phyloP scores from a whole-genome alignment of 2,888 invertebrate species.

The Blera fallax region DNA sequence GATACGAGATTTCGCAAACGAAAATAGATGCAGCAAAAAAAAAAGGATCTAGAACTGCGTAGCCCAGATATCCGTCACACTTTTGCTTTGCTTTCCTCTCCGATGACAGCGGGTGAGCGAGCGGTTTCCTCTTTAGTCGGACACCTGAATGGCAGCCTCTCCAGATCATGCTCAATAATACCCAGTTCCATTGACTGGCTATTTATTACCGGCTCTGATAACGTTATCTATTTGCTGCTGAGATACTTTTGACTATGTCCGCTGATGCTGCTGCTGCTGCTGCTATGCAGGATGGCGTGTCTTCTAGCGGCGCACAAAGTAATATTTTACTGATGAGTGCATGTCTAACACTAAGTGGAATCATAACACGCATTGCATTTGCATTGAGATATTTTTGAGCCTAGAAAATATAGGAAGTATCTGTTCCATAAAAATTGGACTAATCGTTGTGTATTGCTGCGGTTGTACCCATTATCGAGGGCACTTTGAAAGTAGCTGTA shows the following conservation, averaged over 20 bases:
- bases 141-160: conserved; percentile 42
- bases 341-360: conserved; percentile 61
- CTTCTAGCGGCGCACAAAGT: conserved; percentile 29
- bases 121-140: conserved; percentile 22
- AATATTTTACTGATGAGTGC: conserved; percentile 58
- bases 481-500: background rate
- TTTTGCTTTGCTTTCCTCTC: conserved; percentile 11
- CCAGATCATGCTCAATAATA: conserved; percentile 26
- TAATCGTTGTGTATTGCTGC: background rate
- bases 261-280: background rate
- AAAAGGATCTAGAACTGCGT: conserved; percentile 42
- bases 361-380: conserved; percentile 59
- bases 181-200: conserved; percentile 63
- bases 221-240: conserved; percentile 36
- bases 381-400: conserved; percentile 54
- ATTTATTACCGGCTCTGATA: conserved; percentile 68
- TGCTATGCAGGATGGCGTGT: conserved; percentile 10
- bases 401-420: conserved; percentile 40
- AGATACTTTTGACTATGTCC: conserved; percentile 45
- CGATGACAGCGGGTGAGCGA: conserved; percentile 58
- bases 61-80: conserved; percentile 71
- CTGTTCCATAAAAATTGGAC: background rate
- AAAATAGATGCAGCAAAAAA: conserved; percentile 40
- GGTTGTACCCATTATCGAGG: background rate
- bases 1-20: conserved; percentile 36